Evolutionary conservation across 2,113 vertebrate genomes (phyloP).

Genomic region (Callipepla californica): DNA sequence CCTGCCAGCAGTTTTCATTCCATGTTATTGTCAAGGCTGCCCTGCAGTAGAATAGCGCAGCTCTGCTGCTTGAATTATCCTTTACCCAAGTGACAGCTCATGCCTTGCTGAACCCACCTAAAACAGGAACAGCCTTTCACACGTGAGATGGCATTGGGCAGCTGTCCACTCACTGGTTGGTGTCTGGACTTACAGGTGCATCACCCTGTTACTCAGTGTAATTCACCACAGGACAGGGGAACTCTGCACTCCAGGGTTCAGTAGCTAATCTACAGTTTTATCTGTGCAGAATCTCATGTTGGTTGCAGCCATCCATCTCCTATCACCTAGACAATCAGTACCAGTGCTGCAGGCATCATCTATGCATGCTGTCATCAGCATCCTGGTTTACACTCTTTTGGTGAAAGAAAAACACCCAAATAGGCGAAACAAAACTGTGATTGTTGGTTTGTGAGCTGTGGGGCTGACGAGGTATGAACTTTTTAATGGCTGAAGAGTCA

Average conservation of each 20-base stretch:
- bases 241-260: background rate
- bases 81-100: background rate
- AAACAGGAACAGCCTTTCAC: background rate
- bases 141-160: background rate
- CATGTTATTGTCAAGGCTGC: background rate
- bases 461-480: background rate
- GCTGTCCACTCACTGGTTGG: accelerated
- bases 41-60: background rate
- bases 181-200: background rate
- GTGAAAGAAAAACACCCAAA: background rate
- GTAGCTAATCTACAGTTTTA: background rate
- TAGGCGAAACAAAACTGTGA: background rate
- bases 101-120: background rate
- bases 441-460: background rate
- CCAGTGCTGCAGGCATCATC: background rate
- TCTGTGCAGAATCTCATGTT: background rate
- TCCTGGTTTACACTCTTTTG: background rate
- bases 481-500: background rate
- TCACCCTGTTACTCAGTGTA: background rate
- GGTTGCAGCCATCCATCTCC: background rate
- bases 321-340: background rate
- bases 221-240: background rate
- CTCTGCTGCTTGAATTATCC: background rate
- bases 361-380: background rate
- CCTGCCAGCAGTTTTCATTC: background rate